Base-by-base conservation (phyloP, 1,140 invertebrate genomes). In the Plutomurus gul region DNA sequence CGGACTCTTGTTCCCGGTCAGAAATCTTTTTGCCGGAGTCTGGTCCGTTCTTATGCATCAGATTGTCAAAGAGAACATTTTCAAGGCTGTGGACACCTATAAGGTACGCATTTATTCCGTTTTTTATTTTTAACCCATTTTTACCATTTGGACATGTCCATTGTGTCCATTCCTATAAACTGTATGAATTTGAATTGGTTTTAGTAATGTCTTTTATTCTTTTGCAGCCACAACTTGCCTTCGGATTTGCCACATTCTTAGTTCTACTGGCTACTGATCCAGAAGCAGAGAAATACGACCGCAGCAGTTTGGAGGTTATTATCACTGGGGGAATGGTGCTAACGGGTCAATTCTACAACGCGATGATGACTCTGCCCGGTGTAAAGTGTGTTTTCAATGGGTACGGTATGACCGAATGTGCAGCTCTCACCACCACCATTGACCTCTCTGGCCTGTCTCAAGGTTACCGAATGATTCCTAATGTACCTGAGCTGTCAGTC, bases 391-490 rank as follows among this genome's bases (percentile, higher is more conserved):
- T 72, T 4, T 46, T 80, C 36, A 82, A 82, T 39, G 81, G 81
- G 1, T 82, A 77, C 49, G 81, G 81, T 0, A 80, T 82, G 81
- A 82, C 81, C 0, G 81, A 82, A 46, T 82, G 81, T 56, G 81
- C 71, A 3, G 81, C 81, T 8, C 65, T 82, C 0, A 80, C 81
- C 6, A 82, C 81, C 0, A 82, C 81, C 1, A 75, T 82, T 37
- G 81, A 82, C 73, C 72, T 82, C 13, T 47, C 75, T 13, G 78
- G 78, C 13, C 25, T 76, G 20, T 37, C 30, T 3, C 10, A 77
- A 25, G 81, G 77, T 3, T 78, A 51, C 76, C 74, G 39, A 72
- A 22, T 74, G n/a, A 70, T 81, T n/a, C 60, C 60, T 16, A 75
- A 79, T 20, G 74, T 79, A 1, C 82, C 82, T 13, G 27, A 36